Percentiles rank a stretch among this genome's conserved stretches.
These are phyloP conservation scores for Drosophila trapezifrons DNA, from an alignment of 1,140 invertebrate genomes.

Conservation along the genomic window DNA sequence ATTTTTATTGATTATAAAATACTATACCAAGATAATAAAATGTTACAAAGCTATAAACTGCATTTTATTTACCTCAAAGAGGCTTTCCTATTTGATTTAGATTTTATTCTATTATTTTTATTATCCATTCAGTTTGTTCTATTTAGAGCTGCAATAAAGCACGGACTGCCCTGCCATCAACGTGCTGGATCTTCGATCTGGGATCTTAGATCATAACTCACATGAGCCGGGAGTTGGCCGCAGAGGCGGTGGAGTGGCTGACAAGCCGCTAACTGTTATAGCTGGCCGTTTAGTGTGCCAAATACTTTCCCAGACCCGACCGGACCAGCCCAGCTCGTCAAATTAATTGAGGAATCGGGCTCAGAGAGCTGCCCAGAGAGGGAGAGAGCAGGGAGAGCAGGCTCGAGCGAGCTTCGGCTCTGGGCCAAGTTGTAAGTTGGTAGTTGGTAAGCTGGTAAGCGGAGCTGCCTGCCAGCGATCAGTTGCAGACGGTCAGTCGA, in stretches of 20 bases:
- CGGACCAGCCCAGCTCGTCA: conserved; percentile 52
- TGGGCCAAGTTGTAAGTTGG: conserved; percentile 26
- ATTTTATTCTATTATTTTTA: too few relatives aligned
- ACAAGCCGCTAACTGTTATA: conserved; percentile 70
- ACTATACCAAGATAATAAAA: too few relatives aligned
- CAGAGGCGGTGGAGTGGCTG: conserved; percentile 12
- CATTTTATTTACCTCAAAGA: neutral
- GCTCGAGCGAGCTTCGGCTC: conserved; percentile 23
- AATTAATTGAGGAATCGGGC: conserved; percentile 75
- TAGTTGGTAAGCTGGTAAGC: conserved; percentile 75
- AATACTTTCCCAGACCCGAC: conserved; percentile 75
- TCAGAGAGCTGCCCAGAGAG: conserved; percentile 6
- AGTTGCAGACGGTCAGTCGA: conserved; percentile 84
- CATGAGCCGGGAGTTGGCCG: conserved; percentile 20
- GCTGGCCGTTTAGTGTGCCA: conserved; percentile 75
- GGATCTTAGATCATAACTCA: conserved; percentile 48
- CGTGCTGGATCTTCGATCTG: conserved; percentile 21
- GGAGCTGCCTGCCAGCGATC: conserved; percentile 72
- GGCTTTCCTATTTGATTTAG: too few relatives aligned
- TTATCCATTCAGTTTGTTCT: too few relatives aligned
- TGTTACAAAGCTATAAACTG: too few relatives aligned
- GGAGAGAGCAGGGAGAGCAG: conserved; percentile 25
- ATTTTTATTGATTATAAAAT: too few relatives aligned
- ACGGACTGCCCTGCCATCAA: neutral
- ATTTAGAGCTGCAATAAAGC: conserved; percentile 28